Base-by-base conservation (phyloP, 2,113 vertebrate species). In the Peromyscus leucopus region DNA sequence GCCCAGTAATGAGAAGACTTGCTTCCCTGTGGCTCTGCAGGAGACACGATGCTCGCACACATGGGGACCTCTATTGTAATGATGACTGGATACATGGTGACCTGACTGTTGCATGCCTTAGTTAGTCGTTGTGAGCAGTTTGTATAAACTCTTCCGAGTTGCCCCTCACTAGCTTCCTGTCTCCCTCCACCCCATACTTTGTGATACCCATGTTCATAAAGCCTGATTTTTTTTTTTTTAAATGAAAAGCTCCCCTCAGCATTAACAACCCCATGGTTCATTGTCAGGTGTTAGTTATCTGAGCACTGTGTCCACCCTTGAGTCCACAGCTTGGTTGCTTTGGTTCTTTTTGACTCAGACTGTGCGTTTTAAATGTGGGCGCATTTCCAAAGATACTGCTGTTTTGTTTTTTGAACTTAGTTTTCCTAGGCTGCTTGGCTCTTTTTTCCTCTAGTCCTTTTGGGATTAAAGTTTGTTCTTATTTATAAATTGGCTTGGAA, bases 401-500 rank as follows among this genome's bases (percentile, higher is more conserved):
- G 26, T 94, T 83, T 78, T 51, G 12, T 33, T 21, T 59, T 51
- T 55, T 48, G 31, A 46, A 48, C 19, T 67, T 31, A 39, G 13
- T 46, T 65, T 63, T 39, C 28, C 59, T 65, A 31, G 26, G 55
- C 15, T 96, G 1, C 0, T 31, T 91, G 61, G 17, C 59, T 93
- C 92, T 95, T 82, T 71, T 79, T 88, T 85, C 59, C 59, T 88
- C 15, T 39, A 76, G 22, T 63, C 13, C 11, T 75, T 36, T n/a
- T 63, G 28, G 65, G 51, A n/a, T 96, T 75, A 85, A 24, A 59
- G 16, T 63, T 63, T 92, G 15, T 92, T 93, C 46, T 84, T 85
- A 80, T 26, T 88, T 95, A 85, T 63, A 69, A 88, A 79, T 33
- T 86, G 51, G 76, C 79, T 85, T 91, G 84, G 86, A 96, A 74